Percentiles rank a stretch among this genome's conserved stretches.
These are phyloP conservation scores for Cygnus olor DNA, from an alignment of 2,797 vertebrate species.

Conservation along the genomic window DNA sequence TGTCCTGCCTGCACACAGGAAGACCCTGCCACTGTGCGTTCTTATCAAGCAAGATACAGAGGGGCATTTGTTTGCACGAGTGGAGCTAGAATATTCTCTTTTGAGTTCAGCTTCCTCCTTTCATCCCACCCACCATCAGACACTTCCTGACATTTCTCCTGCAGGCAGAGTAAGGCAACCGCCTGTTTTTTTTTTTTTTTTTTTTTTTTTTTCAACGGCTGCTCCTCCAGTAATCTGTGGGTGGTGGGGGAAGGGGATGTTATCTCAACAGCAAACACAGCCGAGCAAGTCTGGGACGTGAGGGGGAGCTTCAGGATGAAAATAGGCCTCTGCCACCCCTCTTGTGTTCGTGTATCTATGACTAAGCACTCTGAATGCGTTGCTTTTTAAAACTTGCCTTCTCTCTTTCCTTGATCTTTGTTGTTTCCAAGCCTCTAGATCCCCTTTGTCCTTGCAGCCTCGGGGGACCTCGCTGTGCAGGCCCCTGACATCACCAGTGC, in stretches of 20 bases:
- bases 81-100: constrained; percentile 57
- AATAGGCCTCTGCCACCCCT: constrained; percentile 69
- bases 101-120: constrained; percentile 61
- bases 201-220: background rate
- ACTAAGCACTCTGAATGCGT: background rate
- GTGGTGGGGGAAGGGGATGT: constrained; percentile 54
- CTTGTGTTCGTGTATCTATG: background rate
- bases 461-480: background rate
- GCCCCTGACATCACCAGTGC: constrained; percentile 1
- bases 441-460: constrained; percentile 38
- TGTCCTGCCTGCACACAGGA: background rate
- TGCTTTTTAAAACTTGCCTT: constrained; percentile 12
- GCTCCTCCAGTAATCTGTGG: constrained; percentile 35
- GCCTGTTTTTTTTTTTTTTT: background rate
- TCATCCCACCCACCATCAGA: constrained; percentile 64
- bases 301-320: constrained; percentile 62
- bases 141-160: constrained; percentile 66
- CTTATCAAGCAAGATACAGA: constrained; percentile 43
- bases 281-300: constrained; percentile 37
- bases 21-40: background rate
- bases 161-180: constrained; percentile 59
- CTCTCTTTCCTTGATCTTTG: background rate
- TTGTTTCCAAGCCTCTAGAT: constrained; percentile 20
- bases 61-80: constrained; percentile 13
- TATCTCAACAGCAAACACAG: constrained; percentile 56